Evolutionary conservation across 2,113 vertebrate species (phyloP), one percentile per base, ranked within the genome.

Genomic region (Dascyllus trimaculatus): DNA sequence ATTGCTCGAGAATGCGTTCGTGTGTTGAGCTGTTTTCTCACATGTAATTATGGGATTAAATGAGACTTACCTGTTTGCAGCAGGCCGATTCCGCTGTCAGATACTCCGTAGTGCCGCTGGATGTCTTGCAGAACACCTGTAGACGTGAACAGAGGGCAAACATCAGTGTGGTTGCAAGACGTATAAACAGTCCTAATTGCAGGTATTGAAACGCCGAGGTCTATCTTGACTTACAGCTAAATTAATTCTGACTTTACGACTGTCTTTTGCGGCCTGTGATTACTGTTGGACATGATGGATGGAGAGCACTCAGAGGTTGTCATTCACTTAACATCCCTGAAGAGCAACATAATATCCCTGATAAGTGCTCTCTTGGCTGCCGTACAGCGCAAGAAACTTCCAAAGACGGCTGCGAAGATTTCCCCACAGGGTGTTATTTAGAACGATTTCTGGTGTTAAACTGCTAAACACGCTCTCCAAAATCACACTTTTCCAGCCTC

Each of bases 81-180:
- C 89, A 99, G 91, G 78, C 98, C 98, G 29, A 95, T 95, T 13
- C 91, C 86, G 0, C 96, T 97, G 94, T 99, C 97, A 2, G 93
- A 92, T 56, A 98, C 95, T 0, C 80, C 79, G 63, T 96, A 99
- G 86, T 97, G 94, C 82, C 93, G 93, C 94, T 99, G 96, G 85
- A 99, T 95, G 72, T 99, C 98, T 0, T 95, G 89, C 78, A 98
- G 85, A 59, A 99, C 96, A 18, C 98, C 97, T 99, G 90, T 25
- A 25, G 66, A 82, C 59, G 52, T n/a, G 24, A 79, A 22, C 38
- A 76, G 62, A 49, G 65, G 77, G 14, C 35, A 52, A 17, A 58
- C 17, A 26, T 64, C 0, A 71, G 49, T 62, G 52, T 19, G 22
- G 43, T 59, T 81, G 81, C 48, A 29, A 29, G 58, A 26, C 29